Evolutionary conservation across 2,797 vertebrate genomes (phyloP).

Genomic region (Menidia menidia): DNA sequence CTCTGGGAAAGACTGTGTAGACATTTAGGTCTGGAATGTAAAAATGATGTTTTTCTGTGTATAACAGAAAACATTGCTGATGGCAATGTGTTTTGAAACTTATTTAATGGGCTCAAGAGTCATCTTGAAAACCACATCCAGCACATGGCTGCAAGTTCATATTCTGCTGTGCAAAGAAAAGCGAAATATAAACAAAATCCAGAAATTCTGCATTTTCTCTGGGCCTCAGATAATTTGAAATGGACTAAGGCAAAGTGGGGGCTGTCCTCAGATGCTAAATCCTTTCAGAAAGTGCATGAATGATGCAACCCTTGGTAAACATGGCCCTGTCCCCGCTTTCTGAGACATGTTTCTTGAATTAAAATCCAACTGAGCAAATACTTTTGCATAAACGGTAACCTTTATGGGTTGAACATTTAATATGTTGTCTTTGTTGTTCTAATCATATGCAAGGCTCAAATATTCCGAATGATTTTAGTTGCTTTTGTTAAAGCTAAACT

Average conservation of each 20-base stretch:
- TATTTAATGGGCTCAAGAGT: background rate
- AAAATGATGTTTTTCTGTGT: background rate
- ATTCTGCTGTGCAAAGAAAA: background rate
- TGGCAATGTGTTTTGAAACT: background rate
- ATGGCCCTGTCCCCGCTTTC: background rate
- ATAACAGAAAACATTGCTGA: background rate
- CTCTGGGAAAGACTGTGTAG: background rate
- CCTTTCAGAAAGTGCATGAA: background rate
- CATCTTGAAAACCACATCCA: background rate
- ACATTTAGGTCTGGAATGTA: background rate
- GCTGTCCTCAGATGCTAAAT: background rate
- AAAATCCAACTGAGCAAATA: background rate
- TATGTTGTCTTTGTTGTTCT: background rate
- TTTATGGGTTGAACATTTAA: background rate
- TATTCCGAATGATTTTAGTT: background rate
- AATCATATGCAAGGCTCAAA: background rate
- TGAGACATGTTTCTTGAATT: background rate
- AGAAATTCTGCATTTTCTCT: background rate
- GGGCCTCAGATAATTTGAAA: background rate
- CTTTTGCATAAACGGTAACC: background rate
- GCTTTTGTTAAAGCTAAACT: background rate
- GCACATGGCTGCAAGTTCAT: background rate
- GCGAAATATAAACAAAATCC: conserved; percentile 2
- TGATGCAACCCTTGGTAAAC: conserved; percentile 17
- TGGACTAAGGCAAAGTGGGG: conserved; percentile 5